Conservation (phyloP, 2,888 invertebrate genomes). For the Pterobdella sp. region DNA sequence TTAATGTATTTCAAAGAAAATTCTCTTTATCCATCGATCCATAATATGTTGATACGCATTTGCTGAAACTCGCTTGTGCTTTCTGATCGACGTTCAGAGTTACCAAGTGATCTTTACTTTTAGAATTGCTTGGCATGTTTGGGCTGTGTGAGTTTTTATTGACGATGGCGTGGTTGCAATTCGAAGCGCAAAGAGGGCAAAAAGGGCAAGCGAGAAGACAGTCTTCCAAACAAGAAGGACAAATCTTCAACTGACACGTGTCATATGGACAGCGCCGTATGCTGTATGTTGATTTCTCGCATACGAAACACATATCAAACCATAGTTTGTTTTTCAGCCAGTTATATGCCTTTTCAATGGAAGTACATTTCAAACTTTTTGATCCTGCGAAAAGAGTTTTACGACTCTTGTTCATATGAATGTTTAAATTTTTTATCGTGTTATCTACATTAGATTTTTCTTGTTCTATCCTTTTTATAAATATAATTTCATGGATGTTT, state of each 20-base stretch:
- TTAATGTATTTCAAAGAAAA: background rate
- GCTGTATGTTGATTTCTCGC: background rate
- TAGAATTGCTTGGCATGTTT: background rate
- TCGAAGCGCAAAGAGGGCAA: too few relatives aligned
- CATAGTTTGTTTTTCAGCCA: background rate
- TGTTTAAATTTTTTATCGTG: background rate
- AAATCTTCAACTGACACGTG: background rate
- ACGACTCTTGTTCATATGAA: background rate
- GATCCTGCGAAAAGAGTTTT: background rate
- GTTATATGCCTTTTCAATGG: background rate
- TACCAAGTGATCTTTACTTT: background rate
- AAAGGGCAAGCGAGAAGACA: background rate
- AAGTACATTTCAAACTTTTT: background rate
- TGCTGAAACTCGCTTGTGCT: background rate
- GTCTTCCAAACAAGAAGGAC: background rate
- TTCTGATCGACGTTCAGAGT: background rate
- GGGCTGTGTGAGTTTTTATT: background rate
- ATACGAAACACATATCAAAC: background rate
- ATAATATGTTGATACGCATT: constrained; percentile 9
- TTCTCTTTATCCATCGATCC: background rate
- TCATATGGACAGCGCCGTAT: background rate
- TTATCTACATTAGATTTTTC: background rate
- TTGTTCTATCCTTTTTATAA: background rate
- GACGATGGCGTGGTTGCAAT: background rate
- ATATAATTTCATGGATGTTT: background rate